Evolutionary conservation across 1,140 invertebrate species (phyloP), one percentile per base, ranked within the genome.

Genomic region (Drosophila neocordata): DNA sequence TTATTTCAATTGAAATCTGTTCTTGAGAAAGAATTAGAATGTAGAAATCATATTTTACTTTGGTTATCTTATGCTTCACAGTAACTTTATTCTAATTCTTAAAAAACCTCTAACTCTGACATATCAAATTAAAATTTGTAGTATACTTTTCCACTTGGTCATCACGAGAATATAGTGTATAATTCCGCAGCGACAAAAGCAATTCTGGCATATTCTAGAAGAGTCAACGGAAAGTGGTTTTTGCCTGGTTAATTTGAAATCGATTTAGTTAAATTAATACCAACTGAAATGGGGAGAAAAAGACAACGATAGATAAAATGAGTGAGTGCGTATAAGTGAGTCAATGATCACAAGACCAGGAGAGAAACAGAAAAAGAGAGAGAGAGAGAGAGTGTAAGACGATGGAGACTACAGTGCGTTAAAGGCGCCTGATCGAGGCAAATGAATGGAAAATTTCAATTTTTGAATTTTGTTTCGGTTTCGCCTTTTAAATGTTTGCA

Each of bases 391-490:
- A 31, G 34, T 35, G 31, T 2, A 8, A 20, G 61, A 51, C 41
- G 65, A 15, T 70, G 57, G 44, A 67, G 65, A 61, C 37, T 27
- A 15, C 37, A 52, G 15, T 61, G 67, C 69, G 76, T 34, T 60
- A 57, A 62, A 55, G 60, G 64, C 31, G 31, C 60, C 59, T 15
- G 53, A 67, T 55, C 65, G 57, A 44, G 56, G 52, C 60, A 65
- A 74, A 78, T 69, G 71, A 82, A 73, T 88, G 82, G 82, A 87
- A 87, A 87, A 88, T 87, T 87, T 87, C 63, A 68, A 75, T 79
- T 11, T 48, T 15, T 38, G 2, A 12, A 38, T 78, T 81, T 82
- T 52, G 62, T 69, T 82, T 77, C 57, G 76, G 55, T 77, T 68
- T 73, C 62, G 66, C 60, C 63, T 72, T 44, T 65, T 52, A 65